Percentiles rank a stretch among this genome's conserved stretches.
Conservation (phyloP, 2,797 vertebrate genomes). For the Pipistrellus kuhlii region DNA sequence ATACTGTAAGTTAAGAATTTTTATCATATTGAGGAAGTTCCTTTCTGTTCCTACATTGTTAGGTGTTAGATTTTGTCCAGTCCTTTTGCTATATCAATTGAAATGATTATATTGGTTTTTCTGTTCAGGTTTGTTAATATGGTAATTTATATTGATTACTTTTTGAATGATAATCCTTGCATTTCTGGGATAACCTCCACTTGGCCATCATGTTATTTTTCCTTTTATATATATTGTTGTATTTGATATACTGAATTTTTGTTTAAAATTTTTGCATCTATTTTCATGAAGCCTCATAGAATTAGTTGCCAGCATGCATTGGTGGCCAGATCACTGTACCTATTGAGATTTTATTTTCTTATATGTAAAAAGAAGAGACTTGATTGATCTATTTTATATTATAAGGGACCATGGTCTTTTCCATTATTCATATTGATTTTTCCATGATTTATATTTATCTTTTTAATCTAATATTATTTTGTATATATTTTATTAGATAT, state of each 20-base stretch:
- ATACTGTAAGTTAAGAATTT: not conserved
- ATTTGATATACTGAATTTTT: not conserved
- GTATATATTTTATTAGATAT: not conserved
- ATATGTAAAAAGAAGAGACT: constrained; percentile 6
- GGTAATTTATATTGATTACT: not conserved
- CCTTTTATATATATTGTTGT: constrained; percentile 3
- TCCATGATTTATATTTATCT: not conserved
- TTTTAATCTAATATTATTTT: not conserved
- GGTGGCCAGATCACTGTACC: not conserved
- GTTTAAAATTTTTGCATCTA: not conserved
- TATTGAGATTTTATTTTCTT: constrained; percentile 12
- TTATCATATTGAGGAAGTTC: not conserved
- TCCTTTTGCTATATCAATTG: not conserved
- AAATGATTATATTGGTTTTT: not conserved
- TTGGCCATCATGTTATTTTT: not conserved
- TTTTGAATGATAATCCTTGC: not conserved
- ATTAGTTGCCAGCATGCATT: not conserved
- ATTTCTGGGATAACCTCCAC: not conserved
- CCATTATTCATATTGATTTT: not conserved
- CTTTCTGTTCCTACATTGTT: not conserved
- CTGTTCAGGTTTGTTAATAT: not conserved
- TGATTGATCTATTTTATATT: constrained; percentile 13
- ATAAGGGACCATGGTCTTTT: not conserved
- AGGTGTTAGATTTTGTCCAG: not conserved
- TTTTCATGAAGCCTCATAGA: not conserved